A percentile compares a stretch with the other conserved stretches of the same genome.
phyloP scores from a whole-genome alignment of 2,113 vertebrate genomes.

The Sebastes fasciatus region DNA sequence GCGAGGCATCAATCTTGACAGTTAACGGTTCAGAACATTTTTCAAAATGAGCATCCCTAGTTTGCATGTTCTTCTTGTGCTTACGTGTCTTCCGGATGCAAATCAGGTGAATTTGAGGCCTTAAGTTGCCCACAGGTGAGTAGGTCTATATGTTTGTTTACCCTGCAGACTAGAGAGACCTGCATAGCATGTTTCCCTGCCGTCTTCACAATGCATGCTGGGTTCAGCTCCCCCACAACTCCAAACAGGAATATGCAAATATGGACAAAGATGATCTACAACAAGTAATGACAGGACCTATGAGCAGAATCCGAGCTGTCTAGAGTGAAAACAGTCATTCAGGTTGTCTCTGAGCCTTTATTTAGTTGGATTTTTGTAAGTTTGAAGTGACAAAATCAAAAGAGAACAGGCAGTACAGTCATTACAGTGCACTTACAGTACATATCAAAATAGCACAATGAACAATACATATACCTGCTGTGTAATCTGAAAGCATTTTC shows the following conservation, averaged over 20 bases:
- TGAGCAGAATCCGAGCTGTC: background rate
- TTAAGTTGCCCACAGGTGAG: background rate
- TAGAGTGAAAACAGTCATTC: background rate
- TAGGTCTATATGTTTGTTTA: background rate
- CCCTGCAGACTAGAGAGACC: background rate
- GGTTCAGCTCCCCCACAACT: background rate
- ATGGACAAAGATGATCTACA: background rate
- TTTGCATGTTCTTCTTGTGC: background rate
- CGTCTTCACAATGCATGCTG: background rate
- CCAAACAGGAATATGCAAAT: constrained; percentile 8
- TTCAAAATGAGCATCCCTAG: background rate
- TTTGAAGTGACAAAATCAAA: constrained; percentile 48
- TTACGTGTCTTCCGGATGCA: constrained; percentile 4
- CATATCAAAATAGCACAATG: constrained; percentile 54
- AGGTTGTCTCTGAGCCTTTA: constrained; percentile 1
- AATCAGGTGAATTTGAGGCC: background rate
- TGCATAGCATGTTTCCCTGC: background rate
- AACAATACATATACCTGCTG: constrained; percentile 67
- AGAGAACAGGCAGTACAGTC: constrained; percentile 27
- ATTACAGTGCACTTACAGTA: constrained; percentile 40
- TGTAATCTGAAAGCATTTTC: constrained; percentile 77
- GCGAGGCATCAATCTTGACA: too few species aligned
- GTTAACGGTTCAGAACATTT: too few species aligned
- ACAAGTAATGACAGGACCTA: background rate
- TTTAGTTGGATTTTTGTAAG: constrained; percentile 26